A percentile compares a stretch with the other conserved stretches of the same genome.
Evolutionary conservation across 23 tunicate species (phyloP).

Genomic region (Phallusia fumigata): DNA sequence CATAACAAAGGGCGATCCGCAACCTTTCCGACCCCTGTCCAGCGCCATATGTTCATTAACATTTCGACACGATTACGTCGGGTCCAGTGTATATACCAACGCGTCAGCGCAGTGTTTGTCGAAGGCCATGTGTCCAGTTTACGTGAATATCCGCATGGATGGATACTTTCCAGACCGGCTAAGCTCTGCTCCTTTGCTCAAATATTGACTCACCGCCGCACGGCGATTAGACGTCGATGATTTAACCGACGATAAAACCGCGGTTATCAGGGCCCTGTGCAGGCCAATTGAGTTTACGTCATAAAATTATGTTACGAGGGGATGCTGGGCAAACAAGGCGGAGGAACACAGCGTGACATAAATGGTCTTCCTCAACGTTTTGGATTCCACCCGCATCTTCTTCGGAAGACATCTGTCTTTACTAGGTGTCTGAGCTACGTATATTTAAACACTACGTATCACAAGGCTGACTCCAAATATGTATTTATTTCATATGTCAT

Average conservation of each 20-base stretch:
- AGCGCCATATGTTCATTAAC: not conserved
- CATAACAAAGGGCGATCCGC: too few relatives aligned
- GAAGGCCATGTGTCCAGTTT: not conserved
- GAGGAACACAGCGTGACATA: not conserved
- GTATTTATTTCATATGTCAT: too few relatives aligned
- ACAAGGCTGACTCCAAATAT: too few relatives aligned
- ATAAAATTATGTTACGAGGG: conserved; percentile 4
- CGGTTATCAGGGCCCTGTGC: not conserved
- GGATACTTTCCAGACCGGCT: conserved; percentile 17
- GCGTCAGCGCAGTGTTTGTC: not conserved
- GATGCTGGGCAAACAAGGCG: not conserved
- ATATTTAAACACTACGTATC: too few relatives aligned
- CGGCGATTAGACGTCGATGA: conserved; percentile 2
- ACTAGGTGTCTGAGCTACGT: too few relatives aligned
- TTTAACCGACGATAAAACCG: not conserved
- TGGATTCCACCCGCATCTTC: too few relatives aligned
- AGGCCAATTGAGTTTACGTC: conserved; percentile 7
- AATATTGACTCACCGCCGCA: conserved; percentile 3
- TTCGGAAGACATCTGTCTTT: too few relatives aligned
- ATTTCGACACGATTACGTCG: conserved; percentile 9
- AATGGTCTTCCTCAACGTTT: too few relatives aligned
- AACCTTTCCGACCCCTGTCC: not conserved
- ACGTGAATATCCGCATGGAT: conserved; percentile 8
- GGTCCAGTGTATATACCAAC: not conserved
- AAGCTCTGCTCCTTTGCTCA: conserved; percentile 3